Evolutionary conservation across 2,113 vertebrate species (phyloP), one percentile per base, ranked within the genome.

Genomic region (Falcunculus frontatus): DNA sequence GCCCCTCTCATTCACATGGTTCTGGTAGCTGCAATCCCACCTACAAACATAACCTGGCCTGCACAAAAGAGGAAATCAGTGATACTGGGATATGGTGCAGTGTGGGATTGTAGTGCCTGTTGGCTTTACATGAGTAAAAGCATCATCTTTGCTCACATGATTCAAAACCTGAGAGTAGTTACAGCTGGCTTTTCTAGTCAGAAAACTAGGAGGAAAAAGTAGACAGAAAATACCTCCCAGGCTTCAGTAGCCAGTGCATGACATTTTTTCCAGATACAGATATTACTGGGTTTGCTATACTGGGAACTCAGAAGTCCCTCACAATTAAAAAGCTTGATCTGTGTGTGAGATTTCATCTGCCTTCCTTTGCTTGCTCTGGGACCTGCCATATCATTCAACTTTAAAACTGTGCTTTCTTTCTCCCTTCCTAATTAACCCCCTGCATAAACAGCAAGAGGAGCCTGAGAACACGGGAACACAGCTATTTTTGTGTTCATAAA

Each of bases 401-500:
- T 75, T 30, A 55, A 79, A 93, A 35, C 5, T 39, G 7, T 44
- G 18, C 30, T 14, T 84, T 50, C 30, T n/a, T 49, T 19, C 33
- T 86, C 33, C 13, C 27, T 68, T 64, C 39, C 25, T 81, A 63
- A 27, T 55, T 5, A 42, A 35, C n/a, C 10, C 6, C 21, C 62
- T 33, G 21, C 30, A 39, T 7, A 67, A 76, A 73, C 33, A 50
- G 11, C 1, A 2, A 62, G 42, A 20, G 23, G 29, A 84, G 22
- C 29, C 26, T 6, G 4, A 75, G 62, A 90, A 29, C 26, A 30
- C 0, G 0, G 23, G 62, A 95, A 69, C 84, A n/a, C 17, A 13
- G 53, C 57, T 75, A 64, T 88, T 92, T 92, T 93, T 85, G 44
- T 88, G 62, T 60, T 90, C 35, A 10, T 67, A 60, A 64, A 79